Conservation (phyloP, 1,140 invertebrate species). For the Spodoptera litura region DNA sequence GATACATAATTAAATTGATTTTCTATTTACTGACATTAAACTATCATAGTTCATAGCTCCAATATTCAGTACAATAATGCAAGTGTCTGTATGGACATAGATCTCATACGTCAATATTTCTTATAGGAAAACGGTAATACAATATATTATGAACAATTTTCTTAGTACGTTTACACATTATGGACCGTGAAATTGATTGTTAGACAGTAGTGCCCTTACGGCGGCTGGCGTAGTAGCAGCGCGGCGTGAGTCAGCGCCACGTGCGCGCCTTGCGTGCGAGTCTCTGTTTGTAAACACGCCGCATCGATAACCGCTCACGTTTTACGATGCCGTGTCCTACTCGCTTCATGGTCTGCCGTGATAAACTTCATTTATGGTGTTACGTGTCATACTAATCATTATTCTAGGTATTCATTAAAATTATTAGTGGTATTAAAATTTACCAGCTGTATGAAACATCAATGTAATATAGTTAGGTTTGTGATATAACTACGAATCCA, state of each 20-base stretch:
- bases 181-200: not conserved
- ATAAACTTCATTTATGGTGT: not conserved
- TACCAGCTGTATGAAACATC: too few relatives aligned
- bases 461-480: too few relatives aligned
- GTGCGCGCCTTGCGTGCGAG: not conserved
- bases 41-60: too few relatives aligned
- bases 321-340: not conserved
- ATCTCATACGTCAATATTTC: too few relatives aligned
- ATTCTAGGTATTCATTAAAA: too few relatives aligned
- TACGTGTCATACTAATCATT: not conserved
- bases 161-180: not conserved
- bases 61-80: too few relatives aligned
- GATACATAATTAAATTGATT: too few relatives aligned
- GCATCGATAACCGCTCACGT: slow-evolving; percentile 18
- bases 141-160: not conserved
- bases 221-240: not conserved
- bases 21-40: too few relatives aligned
- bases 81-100: too few relatives aligned
- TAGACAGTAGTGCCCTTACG: slow-evolving; percentile 20
- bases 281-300: slow-evolving; percentile 27
- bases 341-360: not conserved
- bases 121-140: not conserved
- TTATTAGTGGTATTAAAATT: too few relatives aligned
- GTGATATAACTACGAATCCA: too few relatives aligned
- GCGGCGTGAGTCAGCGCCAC: not conserved